Evolutionary conservation across 2,888 invertebrate genomes (phyloP).

Genomic region (Tetramorium bicarinatum): DNA sequence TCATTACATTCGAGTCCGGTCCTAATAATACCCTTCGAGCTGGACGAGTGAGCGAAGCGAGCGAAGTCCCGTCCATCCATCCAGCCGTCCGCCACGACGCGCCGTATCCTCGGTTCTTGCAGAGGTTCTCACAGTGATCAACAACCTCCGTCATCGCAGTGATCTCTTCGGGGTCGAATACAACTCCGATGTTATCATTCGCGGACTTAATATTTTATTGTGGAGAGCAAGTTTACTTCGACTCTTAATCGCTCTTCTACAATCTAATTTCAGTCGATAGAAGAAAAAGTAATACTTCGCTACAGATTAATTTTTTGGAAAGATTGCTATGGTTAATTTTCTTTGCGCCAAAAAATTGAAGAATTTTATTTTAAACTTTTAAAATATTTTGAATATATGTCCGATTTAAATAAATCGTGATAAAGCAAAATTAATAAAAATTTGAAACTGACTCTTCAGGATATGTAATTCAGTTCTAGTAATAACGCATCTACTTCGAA

Average conservation of each 20-base stretch:
- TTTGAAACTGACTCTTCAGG: background rate
- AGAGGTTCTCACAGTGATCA: constrained; percentile 71
- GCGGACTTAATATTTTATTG: constrained; percentile 12
- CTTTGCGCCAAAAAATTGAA: background rate
- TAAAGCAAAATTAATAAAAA: background rate
- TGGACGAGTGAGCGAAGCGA: constrained; percentile 74
- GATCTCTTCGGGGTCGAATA: background rate
- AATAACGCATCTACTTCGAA: background rate
- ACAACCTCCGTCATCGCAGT: constrained; percentile 21
- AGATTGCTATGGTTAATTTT: background rate
- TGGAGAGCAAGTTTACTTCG: background rate
- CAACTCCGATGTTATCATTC: constrained; percentile 18
- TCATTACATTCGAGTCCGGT: constrained; percentile 81
- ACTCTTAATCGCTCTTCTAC: background rate
- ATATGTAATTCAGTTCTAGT: constrained; percentile 4
- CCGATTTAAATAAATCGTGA: background rate
- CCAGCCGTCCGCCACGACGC: constrained; percentile 75
- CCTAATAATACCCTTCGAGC: constrained; percentile 83
- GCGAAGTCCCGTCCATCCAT: constrained; percentile 76
- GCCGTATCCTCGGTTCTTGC: constrained; percentile 75
- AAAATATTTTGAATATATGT: background rate
- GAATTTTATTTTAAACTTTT: background rate
- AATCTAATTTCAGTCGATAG: background rate
- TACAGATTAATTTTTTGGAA: constrained; percentile 3
- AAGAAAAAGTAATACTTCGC: background rate